These are phyloP conservation scores for Diorhabda carinulata DNA, from an alignment of 1,140 invertebrate genomes.

Conservation along the genomic window DNA sequence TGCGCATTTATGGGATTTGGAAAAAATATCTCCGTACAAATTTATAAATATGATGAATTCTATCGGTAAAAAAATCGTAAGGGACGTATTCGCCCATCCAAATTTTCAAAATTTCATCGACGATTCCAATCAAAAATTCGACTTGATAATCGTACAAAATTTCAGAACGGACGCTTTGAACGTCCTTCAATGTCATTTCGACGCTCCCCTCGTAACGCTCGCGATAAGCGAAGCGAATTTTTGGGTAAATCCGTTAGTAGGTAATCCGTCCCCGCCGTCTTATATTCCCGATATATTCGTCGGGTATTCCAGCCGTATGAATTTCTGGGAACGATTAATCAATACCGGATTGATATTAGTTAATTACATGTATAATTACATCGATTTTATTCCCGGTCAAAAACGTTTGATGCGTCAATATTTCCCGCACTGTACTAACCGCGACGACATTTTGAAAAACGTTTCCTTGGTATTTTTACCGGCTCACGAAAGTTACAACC, in stretches of 20 bases:
- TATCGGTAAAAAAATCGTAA: too few species aligned
- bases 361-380: constrained; percentile 4
- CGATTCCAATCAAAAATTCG: constrained; percentile 31
- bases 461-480: constrained; percentile 47
- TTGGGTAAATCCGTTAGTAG: constrained; percentile 34
- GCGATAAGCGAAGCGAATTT: constrained; percentile 35
- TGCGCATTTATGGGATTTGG: too few species aligned
- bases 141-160: constrained; percentile 32
- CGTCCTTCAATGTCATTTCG: constrained; percentile 26
- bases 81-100: too few species aligned
- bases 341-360: constrained; percentile 39
- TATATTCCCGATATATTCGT: constrained; percentile 43
- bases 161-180: constrained; percentile 28
- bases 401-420: constrained; percentile 40
- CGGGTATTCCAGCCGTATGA: constrained; percentile 44
- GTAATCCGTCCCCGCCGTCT: constrained; percentile 43
- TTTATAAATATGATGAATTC: too few species aligned
- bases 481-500: constrained; percentile 35
- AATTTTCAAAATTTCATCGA: too few species aligned
- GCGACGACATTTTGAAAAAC: constrained; percentile 48
- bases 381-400: constrained; percentile 41
- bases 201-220: constrained; percentile 36
- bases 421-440: constrained; percentile 48
- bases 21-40: too few species aligned
- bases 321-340: constrained; percentile 44